Evolutionary conservation across 2,888 invertebrate genomes (phyloP).

Genomic region (Drosophila paranaensis): DNA sequence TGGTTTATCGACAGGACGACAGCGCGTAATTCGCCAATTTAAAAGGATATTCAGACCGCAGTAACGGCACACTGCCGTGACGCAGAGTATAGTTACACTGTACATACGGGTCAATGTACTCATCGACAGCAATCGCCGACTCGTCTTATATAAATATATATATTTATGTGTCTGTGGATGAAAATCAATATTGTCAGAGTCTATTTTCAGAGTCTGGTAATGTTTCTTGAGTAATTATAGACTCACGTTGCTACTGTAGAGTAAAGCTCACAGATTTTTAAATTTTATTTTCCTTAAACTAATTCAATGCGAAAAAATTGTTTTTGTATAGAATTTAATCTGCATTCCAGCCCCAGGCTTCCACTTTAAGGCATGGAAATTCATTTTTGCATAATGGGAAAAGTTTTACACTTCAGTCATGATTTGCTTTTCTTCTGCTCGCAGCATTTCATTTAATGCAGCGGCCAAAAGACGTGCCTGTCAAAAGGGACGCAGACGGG

Average conservation of each 20-base stretch:
- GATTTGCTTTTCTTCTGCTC: slow-evolving; percentile 68
- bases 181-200: slow-evolving; percentile 56
- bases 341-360: slow-evolving; percentile 38
- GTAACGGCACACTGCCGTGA: slow-evolving; percentile 28
- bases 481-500: slow-evolving; percentile 8
- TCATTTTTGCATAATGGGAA: slow-evolving; percentile 79
- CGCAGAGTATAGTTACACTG: slow-evolving; percentile 31
- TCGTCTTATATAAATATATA: slow-evolving; percentile 17
- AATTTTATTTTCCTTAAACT: neutral
- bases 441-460: slow-evolving; percentile 68
- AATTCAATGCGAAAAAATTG: slow-evolving; percentile 3
- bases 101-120: slow-evolving; percentile 57
- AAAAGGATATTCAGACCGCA: slow-evolving; percentile 52
- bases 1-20: slow-evolving; percentile 38
- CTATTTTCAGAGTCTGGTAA: neutral
- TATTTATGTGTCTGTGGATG: neutral
- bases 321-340: slow-evolving; percentile 41
- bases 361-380: slow-evolving; percentile 70
- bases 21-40: slow-evolving; percentile 17
- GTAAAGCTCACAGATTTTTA: neutral
- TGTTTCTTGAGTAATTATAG: slow-evolving; percentile 1
- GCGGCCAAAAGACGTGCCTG: slow-evolving; percentile 64
- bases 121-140: slow-evolving; percentile 34
- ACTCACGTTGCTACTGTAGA: neutral
- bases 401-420: slow-evolving; percentile 75